Conservation (phyloP, 2,888 invertebrate genomes). For the Geophilus truncorum region DNA sequence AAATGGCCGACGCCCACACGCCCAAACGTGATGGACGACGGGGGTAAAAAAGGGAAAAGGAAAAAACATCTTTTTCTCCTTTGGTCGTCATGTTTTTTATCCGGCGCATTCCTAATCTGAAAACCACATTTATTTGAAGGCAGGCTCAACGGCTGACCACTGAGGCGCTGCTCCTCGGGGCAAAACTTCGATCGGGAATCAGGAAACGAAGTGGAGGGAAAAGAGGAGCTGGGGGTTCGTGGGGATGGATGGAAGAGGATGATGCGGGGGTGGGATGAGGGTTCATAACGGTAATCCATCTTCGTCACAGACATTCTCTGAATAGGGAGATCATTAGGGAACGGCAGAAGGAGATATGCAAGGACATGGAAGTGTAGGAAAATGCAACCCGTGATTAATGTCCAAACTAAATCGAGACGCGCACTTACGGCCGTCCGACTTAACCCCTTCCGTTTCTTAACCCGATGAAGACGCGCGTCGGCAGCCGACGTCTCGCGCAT, state of each 20-base stretch:
- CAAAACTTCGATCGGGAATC: conserved; percentile 28
- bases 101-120: conserved; percentile 4
- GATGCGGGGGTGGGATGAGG: conserved; percentile 23
- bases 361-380: conserved; percentile 2
- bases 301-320: conserved; percentile 32
- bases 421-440: neutral
- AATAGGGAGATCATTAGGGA: conserved; percentile 34
- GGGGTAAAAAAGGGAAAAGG: neutral
- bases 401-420: conserved; percentile 25
- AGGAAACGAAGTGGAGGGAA: neutral
- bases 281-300: conserved; percentile 34
- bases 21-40: neutral
- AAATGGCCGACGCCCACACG: conserved; percentile 5
- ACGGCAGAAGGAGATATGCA: conserved; percentile 34
- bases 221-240: neutral
- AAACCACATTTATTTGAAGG: conserved; percentile 30
- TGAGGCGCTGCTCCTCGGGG: conserved; percentile 24
- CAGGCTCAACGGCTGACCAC: conserved; percentile 24
- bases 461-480: conserved; percentile 12
- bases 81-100: neutral
- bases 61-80: neutral
- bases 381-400: conserved; percentile 28
- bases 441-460: conserved; percentile 23
- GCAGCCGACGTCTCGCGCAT: conserved; percentile 6
- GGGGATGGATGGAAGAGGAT: neutral